Conservation (phyloP, 1,140 invertebrate genomes). For the Temnothorax nylanderi region DNA sequence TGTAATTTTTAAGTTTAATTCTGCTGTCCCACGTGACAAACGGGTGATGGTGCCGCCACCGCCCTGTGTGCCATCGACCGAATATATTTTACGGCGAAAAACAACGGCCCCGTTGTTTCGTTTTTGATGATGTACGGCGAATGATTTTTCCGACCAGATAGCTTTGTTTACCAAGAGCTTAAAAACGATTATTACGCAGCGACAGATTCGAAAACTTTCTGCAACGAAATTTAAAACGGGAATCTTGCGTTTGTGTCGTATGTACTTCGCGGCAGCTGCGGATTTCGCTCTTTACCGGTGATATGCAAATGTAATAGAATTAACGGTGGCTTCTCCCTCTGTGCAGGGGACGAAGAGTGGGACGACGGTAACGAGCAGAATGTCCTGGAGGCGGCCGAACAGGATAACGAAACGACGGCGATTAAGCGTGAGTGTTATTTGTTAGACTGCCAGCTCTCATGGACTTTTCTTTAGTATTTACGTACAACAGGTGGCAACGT, state of each 20-base stretch:
- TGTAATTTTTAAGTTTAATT: constrained; percentile 76
- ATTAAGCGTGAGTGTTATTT: constrained; percentile 77
- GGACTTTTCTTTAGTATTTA: constrained; percentile 59
- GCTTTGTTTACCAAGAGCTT: constrained; percentile 5
- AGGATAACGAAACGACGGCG: constrained; percentile 75
- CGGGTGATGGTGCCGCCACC: constrained; percentile 48
- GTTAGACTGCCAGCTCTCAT: constrained; percentile 51
- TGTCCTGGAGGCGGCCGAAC: constrained; percentile 78
- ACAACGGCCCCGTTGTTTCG: constrained; percentile 58
- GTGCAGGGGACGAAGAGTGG: constrained; percentile 82
- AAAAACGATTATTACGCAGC: not conserved
- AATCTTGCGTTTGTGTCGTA: not conserved
- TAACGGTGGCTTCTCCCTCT: constrained; percentile 68
- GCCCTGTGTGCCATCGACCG: not conserved
- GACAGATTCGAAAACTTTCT: not conserved
- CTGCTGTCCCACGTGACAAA: constrained; percentile 72
- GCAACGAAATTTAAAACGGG: not conserved
- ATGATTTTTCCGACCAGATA: not conserved
- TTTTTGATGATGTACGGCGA: constrained; percentile 58
- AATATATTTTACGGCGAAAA: constrained; percentile 69
- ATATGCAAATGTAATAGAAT: constrained; percentile 74
- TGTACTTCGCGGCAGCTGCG: constrained; percentile 51
- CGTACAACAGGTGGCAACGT: constrained; percentile 59
- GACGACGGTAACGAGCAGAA: constrained; percentile 80
- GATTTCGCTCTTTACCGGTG: constrained; percentile 66